phyloP scores from a whole-genome alignment of 1,140 invertebrate species.

The Brachionus rubens region DNA sequence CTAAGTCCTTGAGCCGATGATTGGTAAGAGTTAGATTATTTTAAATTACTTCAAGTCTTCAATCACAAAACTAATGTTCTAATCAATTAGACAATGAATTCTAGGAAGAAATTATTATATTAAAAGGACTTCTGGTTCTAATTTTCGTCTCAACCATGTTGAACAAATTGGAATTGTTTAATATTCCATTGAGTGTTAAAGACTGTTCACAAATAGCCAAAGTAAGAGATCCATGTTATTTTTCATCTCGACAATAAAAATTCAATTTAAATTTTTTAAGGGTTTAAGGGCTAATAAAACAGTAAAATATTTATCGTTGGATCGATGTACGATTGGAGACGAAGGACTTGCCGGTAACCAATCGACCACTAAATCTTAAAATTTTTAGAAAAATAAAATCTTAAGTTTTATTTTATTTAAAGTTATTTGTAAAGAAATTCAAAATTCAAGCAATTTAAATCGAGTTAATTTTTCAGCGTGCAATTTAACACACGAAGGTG shows the following conservation, averaged over 20 bases:
- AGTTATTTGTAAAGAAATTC: slow-evolving; percentile 58
- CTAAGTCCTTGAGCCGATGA: no score
- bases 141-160: no score
- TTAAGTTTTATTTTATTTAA: no score
- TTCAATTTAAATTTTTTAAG: no score
- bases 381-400: neutral
- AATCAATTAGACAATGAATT: slow-evolving; percentile 54
- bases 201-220: slow-evolving; percentile 54
- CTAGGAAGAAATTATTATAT: no score
- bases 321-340: slow-evolving; percentile 56
- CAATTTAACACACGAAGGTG: slow-evolving; percentile 52
- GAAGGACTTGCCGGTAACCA: slow-evolving; percentile 56
- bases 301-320: slow-evolving; percentile 55
- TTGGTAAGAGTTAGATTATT: no score
- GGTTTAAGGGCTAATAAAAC: slow-evolving; percentile 55
- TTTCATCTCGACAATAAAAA: neutral
- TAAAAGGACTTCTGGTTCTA: no score
- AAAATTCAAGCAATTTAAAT: slow-evolving; percentile 56
- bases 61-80: no score
- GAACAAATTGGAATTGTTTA: slow-evolving; percentile 56
- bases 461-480: slow-evolving; percentile 58
- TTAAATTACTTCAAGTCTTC: no score
- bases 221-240: slow-evolving; percentile 48
- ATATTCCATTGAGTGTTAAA: slow-evolving; percentile 54
- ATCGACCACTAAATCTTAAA: slow-evolving; percentile 17